These are phyloP conservation scores for Drosophila robusta DNA, from an alignment of 2,888 invertebrate species.

Conservation along the genomic window DNA sequence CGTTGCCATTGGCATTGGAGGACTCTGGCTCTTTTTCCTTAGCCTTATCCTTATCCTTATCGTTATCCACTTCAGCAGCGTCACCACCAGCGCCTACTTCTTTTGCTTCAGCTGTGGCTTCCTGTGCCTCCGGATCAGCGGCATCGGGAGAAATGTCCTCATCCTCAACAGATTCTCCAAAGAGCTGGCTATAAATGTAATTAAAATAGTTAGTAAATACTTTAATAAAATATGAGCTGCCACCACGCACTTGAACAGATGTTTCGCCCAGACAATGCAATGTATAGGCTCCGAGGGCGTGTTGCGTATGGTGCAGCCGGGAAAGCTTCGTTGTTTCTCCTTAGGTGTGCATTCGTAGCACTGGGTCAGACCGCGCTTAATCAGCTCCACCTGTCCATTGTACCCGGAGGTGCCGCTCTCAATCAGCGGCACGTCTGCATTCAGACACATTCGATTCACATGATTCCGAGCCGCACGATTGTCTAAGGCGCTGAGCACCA, in stretches of 20 bases:
- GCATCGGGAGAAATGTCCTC: conserved; percentile 99
- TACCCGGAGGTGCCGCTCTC: conserved; percentile 99
- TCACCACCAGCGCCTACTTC: conserved; percentile 25
- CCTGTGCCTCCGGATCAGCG: conserved; percentile 95
- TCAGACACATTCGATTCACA: conserved; percentile 99
- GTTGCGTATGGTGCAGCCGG: conserved; percentile 99
- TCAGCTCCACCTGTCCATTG: conserved; percentile 96
- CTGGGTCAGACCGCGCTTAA: conserved; percentile 94
- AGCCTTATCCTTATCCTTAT: too few species aligned
- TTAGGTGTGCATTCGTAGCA: conserved; percentile 99
- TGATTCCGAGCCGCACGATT: conserved; percentile 98
- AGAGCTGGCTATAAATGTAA: conserved; percentile 91
- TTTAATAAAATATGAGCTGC: neutral
- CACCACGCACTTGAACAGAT: conserved; percentile 94
- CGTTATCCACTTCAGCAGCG: conserved; percentile 86
- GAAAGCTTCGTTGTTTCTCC: conserved; percentile 95
- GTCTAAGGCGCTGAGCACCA: conserved; percentile 98
- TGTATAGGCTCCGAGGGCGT: conserved; percentile 99
- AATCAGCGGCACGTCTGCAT: conserved; percentile 96
- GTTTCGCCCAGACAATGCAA: conserved; percentile 99
- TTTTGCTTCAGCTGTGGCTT: conserved; percentile 11
- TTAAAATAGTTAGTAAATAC: neutral
- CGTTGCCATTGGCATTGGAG: conserved; percentile 85
- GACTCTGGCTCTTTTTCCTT: conserved; percentile 86
- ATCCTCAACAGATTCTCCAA: conserved; percentile 98